Evolutionary conservation across 2,797 vertebrate species (phyloP).

Genomic region (Hyperoplus immaculatus): DNA sequence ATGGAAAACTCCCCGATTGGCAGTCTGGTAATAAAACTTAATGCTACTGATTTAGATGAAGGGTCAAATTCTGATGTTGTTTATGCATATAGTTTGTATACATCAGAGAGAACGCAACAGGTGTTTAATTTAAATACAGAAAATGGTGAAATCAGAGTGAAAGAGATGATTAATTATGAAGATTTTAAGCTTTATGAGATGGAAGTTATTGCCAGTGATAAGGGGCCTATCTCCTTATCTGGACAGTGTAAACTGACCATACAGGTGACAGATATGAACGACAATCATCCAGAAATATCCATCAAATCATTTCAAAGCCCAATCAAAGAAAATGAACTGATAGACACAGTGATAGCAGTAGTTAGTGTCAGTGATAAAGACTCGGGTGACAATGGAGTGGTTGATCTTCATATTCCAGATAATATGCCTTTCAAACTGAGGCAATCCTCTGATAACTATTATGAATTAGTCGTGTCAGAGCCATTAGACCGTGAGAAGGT

Average conservation of each 20-base stretch:
- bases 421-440: conserved; percentile 79
- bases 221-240: conserved; percentile 73
- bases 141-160: conserved; percentile 86
- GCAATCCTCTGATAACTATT: conserved; percentile 80
- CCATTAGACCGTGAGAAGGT: conserved; percentile 80
- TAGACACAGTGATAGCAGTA: conserved; percentile 82
- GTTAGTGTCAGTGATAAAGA: conserved; percentile 82
- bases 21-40: conserved; percentile 82
- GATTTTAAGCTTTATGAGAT: conserved; percentile 85
- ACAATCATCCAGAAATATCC: conserved; percentile 82
- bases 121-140: conserved; percentile 73
- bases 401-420: conserved; percentile 71
- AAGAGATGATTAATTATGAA: conserved; percentile 87
- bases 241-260: conserved; percentile 76
- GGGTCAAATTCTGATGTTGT: conserved; percentile 66
- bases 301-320: conserved; percentile 76
- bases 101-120: conserved; percentile 78
- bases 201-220: conserved; percentile 83
- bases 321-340: conserved; percentile 74
- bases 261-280: conserved; percentile 81
- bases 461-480: conserved; percentile 78
- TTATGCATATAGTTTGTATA: conserved; percentile 80
- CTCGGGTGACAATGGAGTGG: conserved; percentile 79
- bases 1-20: conserved; percentile 80
- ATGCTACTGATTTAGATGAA: conserved; percentile 81